phyloP scores from a whole-genome alignment of 2,797 vertebrate genomes.

The Botia kubotai region DNA sequence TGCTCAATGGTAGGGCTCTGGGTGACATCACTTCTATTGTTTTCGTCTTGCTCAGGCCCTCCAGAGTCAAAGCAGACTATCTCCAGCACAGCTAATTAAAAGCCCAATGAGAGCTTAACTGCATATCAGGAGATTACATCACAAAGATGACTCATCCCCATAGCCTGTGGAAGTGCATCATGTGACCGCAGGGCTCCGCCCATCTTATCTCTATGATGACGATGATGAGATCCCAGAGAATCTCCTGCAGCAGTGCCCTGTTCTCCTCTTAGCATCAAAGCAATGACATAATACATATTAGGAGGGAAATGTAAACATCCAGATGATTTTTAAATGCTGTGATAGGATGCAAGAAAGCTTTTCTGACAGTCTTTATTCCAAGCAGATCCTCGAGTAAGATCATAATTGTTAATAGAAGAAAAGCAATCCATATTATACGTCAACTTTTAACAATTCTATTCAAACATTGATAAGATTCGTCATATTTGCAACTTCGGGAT shows the following conservation, averaged over 20 bases:
- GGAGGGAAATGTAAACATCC: not conserved
- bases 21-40: slow-evolving; percentile 38
- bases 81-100: slow-evolving; percentile 54
- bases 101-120: slow-evolving; percentile 59
- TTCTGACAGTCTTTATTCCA: not conserved
- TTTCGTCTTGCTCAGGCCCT: slow-evolving; percentile 31
- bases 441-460: not conserved
- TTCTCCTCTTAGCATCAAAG: slow-evolving; percentile 14
- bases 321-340: not conserved
- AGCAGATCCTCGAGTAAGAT: not conserved
- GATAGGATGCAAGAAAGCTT: not conserved
- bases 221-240: slow-evolving; percentile 26
- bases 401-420: not conserved
- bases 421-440: not conserved
- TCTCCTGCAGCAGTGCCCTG: not conserved
- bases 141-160: slow-evolving; percentile 72
- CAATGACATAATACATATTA: slow-evolving; percentile 17
- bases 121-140: slow-evolving; percentile 74
- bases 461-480: not conserved
- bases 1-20: slow-evolving; percentile 7
- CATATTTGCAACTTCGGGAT: not conserved
- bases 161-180: slow-evolving; percentile 43
- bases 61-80: slow-evolving; percentile 17
- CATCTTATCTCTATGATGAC: slow-evolving; percentile 33
- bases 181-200: slow-evolving; percentile 38